Evolutionary conservation across 1,140 invertebrate genomes (phyloP).

Genomic region (Drosophila subobscura): DNA sequence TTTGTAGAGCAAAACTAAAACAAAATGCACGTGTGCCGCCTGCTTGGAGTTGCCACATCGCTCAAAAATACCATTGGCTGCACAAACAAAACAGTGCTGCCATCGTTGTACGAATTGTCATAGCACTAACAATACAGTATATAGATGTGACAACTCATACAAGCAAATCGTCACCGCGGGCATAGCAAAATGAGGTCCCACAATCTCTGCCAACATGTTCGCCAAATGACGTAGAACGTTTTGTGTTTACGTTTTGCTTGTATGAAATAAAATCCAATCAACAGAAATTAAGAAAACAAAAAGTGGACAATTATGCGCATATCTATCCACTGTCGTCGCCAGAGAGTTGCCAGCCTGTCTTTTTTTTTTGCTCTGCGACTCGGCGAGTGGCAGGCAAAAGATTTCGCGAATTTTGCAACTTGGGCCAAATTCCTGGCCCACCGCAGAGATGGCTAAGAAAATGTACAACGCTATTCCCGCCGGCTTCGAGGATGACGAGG

Average conservation of each 20-base stretch:
- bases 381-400: slow-evolving; percentile 21
- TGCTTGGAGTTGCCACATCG: slow-evolving; percentile 4
- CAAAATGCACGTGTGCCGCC: slow-evolving; percentile 42
- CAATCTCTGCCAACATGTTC: too few species aligned
- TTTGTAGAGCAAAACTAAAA: slow-evolving; percentile 32
- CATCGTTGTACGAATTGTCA: slow-evolving; percentile 1
- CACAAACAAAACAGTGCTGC: background rate
- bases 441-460: slow-evolving; percentile 36
- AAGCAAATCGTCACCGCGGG: too few species aligned
- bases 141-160: too few species aligned
- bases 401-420: slow-evolving; percentile 9
- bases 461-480: slow-evolving; percentile 55
- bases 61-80: too few species aligned
- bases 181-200: too few species aligned
- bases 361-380: slow-evolving; percentile 18
- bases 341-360: slow-evolving; percentile 11
- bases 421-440: background rate
- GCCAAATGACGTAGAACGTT: too few species aligned
- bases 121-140: background rate
- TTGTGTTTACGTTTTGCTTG: too few species aligned
- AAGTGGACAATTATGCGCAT: background rate
- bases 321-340: background rate
- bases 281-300: background rate
- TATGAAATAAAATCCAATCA: too few species aligned
- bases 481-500: slow-evolving; percentile 70